Evolutionary conservation across 2,113 vertebrate species (phyloP).

Genomic region (Rattus rattus): DNA sequence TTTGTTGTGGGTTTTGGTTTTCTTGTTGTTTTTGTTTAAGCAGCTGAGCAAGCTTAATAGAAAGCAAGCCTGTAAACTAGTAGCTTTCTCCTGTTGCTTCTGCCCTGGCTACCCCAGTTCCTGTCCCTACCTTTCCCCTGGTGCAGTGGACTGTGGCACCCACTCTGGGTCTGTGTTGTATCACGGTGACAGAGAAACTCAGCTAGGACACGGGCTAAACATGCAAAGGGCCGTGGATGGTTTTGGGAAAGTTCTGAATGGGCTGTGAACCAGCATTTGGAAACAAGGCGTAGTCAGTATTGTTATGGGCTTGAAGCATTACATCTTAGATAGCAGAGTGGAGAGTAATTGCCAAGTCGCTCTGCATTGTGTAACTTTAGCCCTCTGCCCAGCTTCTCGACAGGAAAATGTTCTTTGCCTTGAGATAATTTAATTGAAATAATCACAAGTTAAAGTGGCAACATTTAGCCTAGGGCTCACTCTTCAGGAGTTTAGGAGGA

Average conservation of each 20-base stretch:
- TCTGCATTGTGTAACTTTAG: not conserved
- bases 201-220: not conserved
- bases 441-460: not conserved
- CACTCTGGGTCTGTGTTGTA: not conserved
- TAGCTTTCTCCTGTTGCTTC: not conserved
- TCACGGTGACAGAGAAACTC: not conserved
- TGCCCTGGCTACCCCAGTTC: not conserved
- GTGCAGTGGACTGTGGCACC: not conserved
- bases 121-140: not conserved
- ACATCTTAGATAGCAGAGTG: not conserved
- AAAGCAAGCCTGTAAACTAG: not conserved
- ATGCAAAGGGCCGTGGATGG: not conserved
- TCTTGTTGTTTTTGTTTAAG: too few relatives aligned
- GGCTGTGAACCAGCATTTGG: not conserved
- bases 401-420: conserved; percentile 31
- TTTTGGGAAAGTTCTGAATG: not conserved
- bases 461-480: not conserved
- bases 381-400: not conserved
- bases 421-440: not conserved
- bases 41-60: not conserved
- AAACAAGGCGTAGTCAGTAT: not conserved
- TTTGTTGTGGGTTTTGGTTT: too few relatives aligned
- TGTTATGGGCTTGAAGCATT: not conserved
- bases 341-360: not conserved
- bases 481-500: not conserved